Conservation (phyloP, 1,140 invertebrate species). For the Nasonia longicornis region DNA sequence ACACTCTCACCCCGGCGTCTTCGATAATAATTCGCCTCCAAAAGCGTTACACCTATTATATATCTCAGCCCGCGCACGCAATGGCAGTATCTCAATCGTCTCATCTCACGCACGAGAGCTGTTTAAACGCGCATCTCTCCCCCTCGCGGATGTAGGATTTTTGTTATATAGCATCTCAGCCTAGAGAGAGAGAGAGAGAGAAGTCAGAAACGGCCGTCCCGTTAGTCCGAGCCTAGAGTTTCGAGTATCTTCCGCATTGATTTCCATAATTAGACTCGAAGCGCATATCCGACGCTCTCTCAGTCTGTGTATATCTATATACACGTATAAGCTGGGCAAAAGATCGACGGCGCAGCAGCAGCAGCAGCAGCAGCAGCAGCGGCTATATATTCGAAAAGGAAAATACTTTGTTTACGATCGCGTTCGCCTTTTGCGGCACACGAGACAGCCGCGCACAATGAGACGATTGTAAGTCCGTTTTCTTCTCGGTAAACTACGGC, state of each 20-base stretch:
- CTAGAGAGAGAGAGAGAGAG: not conserved
- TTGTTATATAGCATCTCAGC: not conserved
- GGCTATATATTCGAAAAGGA: not conserved
- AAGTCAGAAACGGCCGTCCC: not conserved
- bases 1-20: no score
- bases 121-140: not conserved
- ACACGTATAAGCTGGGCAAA: not conserved
- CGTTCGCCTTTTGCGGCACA: no score
- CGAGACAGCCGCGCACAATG: no score
- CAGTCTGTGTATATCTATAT: no score
- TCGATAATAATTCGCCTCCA: no score
- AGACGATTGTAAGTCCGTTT: no score
- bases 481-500: no score
- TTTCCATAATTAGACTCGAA: constrained; percentile 13
- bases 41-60: no score
- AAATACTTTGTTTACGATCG: not conserved
- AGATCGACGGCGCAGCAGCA: not conserved
- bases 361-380: not conserved
- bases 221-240: not conserved
- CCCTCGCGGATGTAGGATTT: no score
- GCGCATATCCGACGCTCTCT: not conserved
- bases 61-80: no score
- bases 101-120: no score
- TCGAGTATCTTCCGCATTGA: constrained; percentile 11
- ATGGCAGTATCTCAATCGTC: no score